Conservation (phyloP, 23 tunicate genomes). For the Styela clava region DNA sequence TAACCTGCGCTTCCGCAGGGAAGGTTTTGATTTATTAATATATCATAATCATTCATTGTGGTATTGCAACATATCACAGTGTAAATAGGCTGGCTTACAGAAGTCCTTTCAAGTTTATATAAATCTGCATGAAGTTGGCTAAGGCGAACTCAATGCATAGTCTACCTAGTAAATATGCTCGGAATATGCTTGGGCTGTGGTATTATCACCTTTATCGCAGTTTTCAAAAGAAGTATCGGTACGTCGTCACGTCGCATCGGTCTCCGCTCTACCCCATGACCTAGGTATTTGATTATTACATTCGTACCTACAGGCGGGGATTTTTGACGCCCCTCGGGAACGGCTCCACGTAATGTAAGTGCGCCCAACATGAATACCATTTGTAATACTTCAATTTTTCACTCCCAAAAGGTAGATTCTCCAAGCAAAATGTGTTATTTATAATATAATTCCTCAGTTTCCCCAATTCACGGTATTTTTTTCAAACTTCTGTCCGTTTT, state of each 20-base stretch:
- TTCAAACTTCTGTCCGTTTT: too few species aligned
- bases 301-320: background rate
- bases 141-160: too few species aligned
- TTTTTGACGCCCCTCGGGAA: background rate
- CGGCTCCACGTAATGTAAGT: background rate
- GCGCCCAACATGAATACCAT: too few species aligned
- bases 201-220: background rate
- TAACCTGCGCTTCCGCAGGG: background rate
- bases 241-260: background rate
- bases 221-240: background rate
- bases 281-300: background rate
- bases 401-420: too few species aligned
- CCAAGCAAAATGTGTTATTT: too few species aligned
- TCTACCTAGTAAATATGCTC: too few species aligned
- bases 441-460: too few species aligned
- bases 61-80: background rate
- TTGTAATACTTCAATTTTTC: too few species aligned
- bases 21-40: background rate
- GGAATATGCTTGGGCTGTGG: too few species aligned
- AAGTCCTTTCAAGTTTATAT: background rate
- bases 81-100: background rate
- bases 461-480: too few species aligned
- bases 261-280: background rate
- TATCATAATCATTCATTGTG: background rate
- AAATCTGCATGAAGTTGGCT: too few species aligned